A percentile compares a stretch with the other conserved stretches of the same genome.
phyloP scores from a whole-genome alignment of 2,888 invertebrate genomes.

The Eristalis arbustorum region DNA sequence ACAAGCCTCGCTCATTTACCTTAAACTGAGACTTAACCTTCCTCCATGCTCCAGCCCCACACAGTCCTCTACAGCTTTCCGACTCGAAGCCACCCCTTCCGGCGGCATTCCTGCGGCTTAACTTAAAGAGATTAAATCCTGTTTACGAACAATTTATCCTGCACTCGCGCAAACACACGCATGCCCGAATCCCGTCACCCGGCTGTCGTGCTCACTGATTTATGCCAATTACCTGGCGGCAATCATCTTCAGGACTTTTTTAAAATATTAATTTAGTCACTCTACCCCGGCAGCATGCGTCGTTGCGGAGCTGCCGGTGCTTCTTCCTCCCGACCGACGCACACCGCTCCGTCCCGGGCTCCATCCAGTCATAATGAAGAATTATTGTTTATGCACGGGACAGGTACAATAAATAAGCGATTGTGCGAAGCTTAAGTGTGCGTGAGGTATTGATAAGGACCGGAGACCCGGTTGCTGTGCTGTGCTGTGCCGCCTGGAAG shows the following conservation, averaged over 20 bases:
- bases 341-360: not conserved
- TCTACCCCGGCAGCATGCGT: conserved; percentile 6
- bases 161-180: not conserved
- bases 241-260: conserved; percentile 74
- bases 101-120: not conserved
- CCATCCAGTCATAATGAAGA: conserved; percentile 13
- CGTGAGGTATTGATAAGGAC: conserved; percentile 56
- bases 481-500: not conserved
- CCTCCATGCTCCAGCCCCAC: not conserved
- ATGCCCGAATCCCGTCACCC: conserved; percentile 8
- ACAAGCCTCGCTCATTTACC: not conserved
- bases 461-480: not conserved
- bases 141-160: conserved; percentile 24
- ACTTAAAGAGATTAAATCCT: conserved; percentile 55
- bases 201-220: conserved; percentile 72
- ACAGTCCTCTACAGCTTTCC: not conserved
- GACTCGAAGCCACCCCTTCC: not conserved
- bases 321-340: too few species aligned
- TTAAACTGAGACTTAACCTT: not conserved
- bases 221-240: conserved; percentile 73
- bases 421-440: conserved; percentile 51
- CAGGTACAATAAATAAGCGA: conserved; percentile 59
- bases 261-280: conserved; percentile 59
- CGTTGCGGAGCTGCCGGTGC: too few species aligned
- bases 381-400: conserved; percentile 47